Base-by-base conservation (phyloP, 2,888 invertebrate genomes). In the Spilosoma lubricipeda region DNA sequence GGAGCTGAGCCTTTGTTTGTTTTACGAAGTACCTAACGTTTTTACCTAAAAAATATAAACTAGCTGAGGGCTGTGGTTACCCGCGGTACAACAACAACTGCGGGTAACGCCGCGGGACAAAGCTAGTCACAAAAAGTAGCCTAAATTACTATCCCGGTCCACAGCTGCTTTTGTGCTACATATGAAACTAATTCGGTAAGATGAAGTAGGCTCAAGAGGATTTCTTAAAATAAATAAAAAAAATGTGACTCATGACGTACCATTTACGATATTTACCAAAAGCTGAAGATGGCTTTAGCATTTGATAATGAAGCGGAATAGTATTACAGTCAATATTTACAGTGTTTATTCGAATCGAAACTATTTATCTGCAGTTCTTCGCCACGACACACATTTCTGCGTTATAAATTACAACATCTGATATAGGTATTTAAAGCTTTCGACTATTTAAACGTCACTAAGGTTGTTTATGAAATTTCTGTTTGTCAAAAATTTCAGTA, bases 401-500 rank as follows among this genome's bases (percentile, higher is more conserved):
- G 39, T 45, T 39, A n/a, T 52, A 20, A n/a, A 69, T 63, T 45
- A 70, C 30, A 23, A 67, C 42, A 71, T 71, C 67, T 71, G 74
- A 82, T 83, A 83, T 82, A 71, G 65, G 75, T 75, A 76, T 79
- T 84, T 80, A 73, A 36, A 73, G 80, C 39, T 84, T 78, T 77
- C 69, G 68, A 77, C 59, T 76, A 80, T 82, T 67, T 64, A 33
- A n/a, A 30, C 45, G 42, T 30, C 27, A 42, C 15, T 48, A 63
- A 45, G 39, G 59, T 67, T 45, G n/a, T 63, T 72, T 18, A 11
- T 23, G 30, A 68, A 68, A 72, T 42, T 45, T 59, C 59, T 45
- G 15, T 63, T 72, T n/a, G 7, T 23, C 27, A 68, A 68, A 72
- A 36, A 23, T 59, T 59, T 27, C 3, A 59, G 15, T 69, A 56